These are phyloP conservation scores for Aphaenogaster ashmeadi DNA, from an alignment of 1,140 invertebrate genomes.

Conservation along the genomic window DNA sequence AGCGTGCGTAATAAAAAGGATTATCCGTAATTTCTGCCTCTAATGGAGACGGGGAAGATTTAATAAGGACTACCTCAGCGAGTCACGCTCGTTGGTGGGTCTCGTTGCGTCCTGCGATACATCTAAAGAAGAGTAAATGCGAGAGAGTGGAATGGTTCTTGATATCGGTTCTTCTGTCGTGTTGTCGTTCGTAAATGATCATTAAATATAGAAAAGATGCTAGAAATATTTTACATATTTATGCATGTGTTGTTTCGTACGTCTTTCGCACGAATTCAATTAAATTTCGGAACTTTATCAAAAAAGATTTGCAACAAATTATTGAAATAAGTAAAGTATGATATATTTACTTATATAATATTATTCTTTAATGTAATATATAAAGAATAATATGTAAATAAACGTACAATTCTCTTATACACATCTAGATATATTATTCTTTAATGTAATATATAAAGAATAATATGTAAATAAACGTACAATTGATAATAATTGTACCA, in stretches of 20 bases:
- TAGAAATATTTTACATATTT: neutral
- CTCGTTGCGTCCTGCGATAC: slow-evolving; percentile 43
- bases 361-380: neutral
- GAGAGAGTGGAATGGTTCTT: slow-evolving; percentile 7
- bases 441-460: neutral
- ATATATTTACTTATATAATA: neutral
- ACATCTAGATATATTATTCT: neutral
- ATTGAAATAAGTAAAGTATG: too few relatives aligned
- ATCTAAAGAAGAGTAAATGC: neutral
- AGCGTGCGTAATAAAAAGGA: slow-evolving; percentile 70
- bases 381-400: neutral
- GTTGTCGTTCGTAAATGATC: neutral
- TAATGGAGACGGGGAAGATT: slow-evolving; percentile 66
- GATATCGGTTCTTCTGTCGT: neutral
- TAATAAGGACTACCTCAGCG: slow-evolving; percentile 66
- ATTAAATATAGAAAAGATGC: neutral
- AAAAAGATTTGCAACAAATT: neutral
- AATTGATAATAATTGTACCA: neutral
- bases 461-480: neutral
- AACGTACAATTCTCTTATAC: neutral
- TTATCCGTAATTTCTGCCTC: slow-evolving; percentile 67
- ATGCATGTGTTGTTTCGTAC: neutral
- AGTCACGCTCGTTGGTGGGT: slow-evolving; percentile 65
- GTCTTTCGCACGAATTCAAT: neutral
- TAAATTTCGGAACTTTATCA: neutral